Conservation (phyloP, 2,888 invertebrate genomes). For the Pilophorus perplexus region DNA sequence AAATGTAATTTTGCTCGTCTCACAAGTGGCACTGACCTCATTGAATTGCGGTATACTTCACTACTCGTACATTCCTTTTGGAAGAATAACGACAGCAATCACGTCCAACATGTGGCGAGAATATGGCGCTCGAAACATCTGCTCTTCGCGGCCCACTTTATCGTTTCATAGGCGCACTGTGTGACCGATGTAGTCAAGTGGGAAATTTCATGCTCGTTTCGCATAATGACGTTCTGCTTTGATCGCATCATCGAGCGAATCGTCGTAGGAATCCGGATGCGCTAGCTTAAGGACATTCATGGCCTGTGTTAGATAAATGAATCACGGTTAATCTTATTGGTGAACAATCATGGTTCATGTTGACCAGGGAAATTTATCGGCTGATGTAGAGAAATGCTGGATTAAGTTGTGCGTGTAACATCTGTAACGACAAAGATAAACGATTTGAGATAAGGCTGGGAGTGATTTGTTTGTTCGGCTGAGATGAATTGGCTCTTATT, state of each 20-base stretch:
- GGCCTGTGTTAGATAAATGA: too few relatives aligned
- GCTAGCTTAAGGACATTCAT: too few relatives aligned
- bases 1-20: too few relatives aligned
- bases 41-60: too few relatives aligned
- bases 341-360: too few relatives aligned
- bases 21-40: too few relatives aligned
- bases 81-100: constrained; percentile 5
- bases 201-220: constrained; percentile 12
- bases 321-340: too few relatives aligned
- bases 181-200: constrained; percentile 18
- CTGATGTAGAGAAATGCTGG: too few relatives aligned
- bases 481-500: constrained; percentile 24
- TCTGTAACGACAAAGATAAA: constrained; percentile 17
- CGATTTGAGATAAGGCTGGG: neutral
- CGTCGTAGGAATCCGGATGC: too few relatives aligned
- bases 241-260: too few relatives aligned
- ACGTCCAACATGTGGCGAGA: constrained; percentile 11
- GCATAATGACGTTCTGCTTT: neutral
- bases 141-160: constrained; percentile 1
- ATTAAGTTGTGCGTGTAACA: too few relatives aligned
- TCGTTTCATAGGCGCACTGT: constrained; percentile 3
- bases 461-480: constrained; percentile 24
- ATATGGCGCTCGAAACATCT: constrained; percentile 8
- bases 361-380: too few relatives aligned
- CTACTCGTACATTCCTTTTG: constrained; percentile 3